Conservation (phyloP, 2,797 vertebrate species). For the Simalia tracyae region DNA sequence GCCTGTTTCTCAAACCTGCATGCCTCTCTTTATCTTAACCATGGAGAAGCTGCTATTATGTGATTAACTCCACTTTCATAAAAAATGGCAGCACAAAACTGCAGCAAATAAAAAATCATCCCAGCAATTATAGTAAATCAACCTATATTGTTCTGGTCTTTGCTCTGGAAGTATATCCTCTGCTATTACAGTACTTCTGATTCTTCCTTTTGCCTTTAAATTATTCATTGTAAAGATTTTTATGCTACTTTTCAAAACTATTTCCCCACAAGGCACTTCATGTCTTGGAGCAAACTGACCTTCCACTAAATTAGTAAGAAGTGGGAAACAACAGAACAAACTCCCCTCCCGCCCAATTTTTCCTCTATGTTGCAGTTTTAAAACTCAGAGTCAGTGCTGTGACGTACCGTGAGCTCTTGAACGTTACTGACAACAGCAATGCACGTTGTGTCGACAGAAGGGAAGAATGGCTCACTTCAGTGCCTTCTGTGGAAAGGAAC, state of each 20-base stretch:
- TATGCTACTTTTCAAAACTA: not conserved
- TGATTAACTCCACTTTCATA: not conserved
- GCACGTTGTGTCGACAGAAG: conserved; percentile 31
- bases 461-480: conserved; percentile 30
- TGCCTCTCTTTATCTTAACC: not conserved
- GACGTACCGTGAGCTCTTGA: conserved; percentile 1
- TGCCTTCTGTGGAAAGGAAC: conserved; percentile 45
- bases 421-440: conserved; percentile 23
- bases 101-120: not conserved
- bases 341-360: not conserved
- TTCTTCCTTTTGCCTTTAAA: too few species aligned
- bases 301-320: not conserved
- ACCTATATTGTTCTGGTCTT: not conserved
- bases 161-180: not conserved
- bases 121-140: not conserved
- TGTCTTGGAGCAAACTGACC: not conserved
- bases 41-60: not conserved
- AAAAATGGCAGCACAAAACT: not conserved
- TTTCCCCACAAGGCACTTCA: not conserved
- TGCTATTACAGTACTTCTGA: not conserved
- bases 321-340: not conserved
- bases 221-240: not conserved
- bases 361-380: not conserved
- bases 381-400: not conserved
- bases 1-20: not conserved